Base-by-base conservation (phyloP, 92 coral and sea anemone species). In the Muricea muricata region DNA sequence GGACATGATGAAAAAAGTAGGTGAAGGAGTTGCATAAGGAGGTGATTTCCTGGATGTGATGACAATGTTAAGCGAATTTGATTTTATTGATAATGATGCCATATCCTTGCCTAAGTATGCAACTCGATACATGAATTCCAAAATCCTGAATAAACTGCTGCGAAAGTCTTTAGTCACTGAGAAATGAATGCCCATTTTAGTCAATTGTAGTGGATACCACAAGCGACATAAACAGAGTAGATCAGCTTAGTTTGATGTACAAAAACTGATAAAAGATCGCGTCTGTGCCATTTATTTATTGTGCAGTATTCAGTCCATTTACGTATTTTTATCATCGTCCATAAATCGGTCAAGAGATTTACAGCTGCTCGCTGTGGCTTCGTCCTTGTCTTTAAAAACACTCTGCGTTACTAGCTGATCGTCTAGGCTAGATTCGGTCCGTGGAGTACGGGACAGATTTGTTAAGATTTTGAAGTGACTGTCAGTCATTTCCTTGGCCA, bases 61-160 rank as follows among this genome's bases (percentile, higher is more conserved):
- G 75, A 6, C 75, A 68, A 32, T 68, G 75, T 68, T 68, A 68
- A 68, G 75, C 23, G 75, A 68, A 68, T 68, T 68, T n/a, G 75
- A 68, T 50, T 33, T 1, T 68, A 68, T 68, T 68, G 35, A 47
- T 7, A 68, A 68, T 68, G 48, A 29, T 63, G 70, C 70, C 15
- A 63, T 63, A 30, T 68, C 47, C 47, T 68, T 68, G 35, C 75
- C 75, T 33, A 68, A 31, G 75, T 31, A 68, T 68, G 50, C 75
- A 29, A 68, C 75, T 68, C 75, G 75, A 68, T 68, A 68, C 75
- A 68, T 68, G 75, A 68, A 50, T 50, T 50, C 75, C 45, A 12
- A 68, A 68, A 68, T 68, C 75, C 75, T 33, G 75, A 68, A 31
- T 68, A 50, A 68, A 68, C 75, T 68, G 13, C 50, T 33, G 50